These are phyloP conservation scores for Congeria kusceri DNA, from an alignment of 2,888 invertebrate genomes.

Conservation along the genomic window DNA sequence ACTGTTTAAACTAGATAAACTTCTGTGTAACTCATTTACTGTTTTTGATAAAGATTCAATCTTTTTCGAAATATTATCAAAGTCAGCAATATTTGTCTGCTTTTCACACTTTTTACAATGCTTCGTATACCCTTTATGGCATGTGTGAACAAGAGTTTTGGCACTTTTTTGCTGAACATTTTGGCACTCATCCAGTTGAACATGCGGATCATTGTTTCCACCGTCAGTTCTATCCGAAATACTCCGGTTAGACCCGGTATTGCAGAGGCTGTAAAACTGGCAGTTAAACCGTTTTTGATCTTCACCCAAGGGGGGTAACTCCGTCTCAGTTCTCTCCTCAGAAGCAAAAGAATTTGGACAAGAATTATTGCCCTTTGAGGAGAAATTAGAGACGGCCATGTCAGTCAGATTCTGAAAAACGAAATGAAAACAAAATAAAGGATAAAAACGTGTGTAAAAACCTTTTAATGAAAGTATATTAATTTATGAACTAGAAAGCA, in stretches of 20 bases:
- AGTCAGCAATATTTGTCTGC: conserved; percentile 65
- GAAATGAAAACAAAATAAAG: background rate
- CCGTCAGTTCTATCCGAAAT: conserved; percentile 68
- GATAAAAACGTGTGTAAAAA: too few relatives aligned
- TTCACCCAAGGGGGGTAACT: conserved; percentile 49
- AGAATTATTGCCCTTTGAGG: conserved; percentile 60
- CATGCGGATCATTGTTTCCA: conserved; percentile 17
- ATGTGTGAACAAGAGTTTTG: conserved; percentile 46
- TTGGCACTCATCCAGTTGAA: background rate
- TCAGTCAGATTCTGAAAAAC: conserved; percentile 38
- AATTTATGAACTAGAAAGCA: too few relatives aligned
- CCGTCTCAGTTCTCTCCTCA: conserved; percentile 57
- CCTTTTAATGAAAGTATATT: too few relatives aligned
- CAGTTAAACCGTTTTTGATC: conserved; percentile 78
- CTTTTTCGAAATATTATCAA: conserved; percentile 79
- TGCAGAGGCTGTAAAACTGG: conserved; percentile 81
- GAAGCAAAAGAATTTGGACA: conserved; percentile 34
- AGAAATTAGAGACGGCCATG: conserved; percentile 58
- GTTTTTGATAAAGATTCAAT: conserved; percentile 79
- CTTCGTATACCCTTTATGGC: conserved; percentile 46
- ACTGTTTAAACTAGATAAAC: conserved; percentile 78
- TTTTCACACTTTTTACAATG: conserved; percentile 58
- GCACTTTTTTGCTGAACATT: background rate
- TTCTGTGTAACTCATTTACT: conserved; percentile 78
- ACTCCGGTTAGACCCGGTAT: conserved; percentile 76